Conservation (phyloP, 2,113 vertebrate species). For the Recurvirostra avosetta region DNA sequence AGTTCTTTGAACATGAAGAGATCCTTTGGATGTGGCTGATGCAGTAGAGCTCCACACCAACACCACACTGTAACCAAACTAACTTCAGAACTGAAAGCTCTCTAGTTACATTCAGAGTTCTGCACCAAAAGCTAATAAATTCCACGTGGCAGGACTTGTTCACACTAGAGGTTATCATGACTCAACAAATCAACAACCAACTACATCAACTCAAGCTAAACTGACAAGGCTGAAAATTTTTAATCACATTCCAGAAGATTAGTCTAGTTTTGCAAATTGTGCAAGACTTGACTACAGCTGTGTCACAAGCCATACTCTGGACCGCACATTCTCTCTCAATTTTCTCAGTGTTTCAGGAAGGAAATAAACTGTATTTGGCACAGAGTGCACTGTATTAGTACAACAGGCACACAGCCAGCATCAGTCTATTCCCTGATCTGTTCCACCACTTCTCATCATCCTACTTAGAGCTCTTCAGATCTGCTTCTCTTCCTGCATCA, state of each 20-base stretch:
- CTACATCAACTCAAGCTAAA: background rate
- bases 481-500: background rate
- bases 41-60: background rate
- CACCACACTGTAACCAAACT: background rate
- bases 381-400: background rate
- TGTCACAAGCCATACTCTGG: background rate
- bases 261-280: constrained; percentile 1
- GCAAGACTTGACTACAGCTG: constrained; percentile 31
- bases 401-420: constrained; percentile 28
- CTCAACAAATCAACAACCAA: background rate
- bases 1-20: background rate
- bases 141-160: background rate
- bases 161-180: background rate
- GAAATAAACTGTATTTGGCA: constrained; percentile 36
- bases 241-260: background rate
- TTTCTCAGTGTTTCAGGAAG: constrained; percentile 25
- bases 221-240: background rate
- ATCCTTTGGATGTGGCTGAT: background rate
- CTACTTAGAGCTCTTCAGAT: background rate
- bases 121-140: background rate
- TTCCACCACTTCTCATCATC: background rate
- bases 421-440: constrained; percentile 16
- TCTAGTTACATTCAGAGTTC: background rate
- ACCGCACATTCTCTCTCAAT: background rate
- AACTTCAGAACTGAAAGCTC: background rate